Evolutionary conservation across 64 coral and sea anemone species (phyloP).

Genomic region (Montipora sp.): DNA sequence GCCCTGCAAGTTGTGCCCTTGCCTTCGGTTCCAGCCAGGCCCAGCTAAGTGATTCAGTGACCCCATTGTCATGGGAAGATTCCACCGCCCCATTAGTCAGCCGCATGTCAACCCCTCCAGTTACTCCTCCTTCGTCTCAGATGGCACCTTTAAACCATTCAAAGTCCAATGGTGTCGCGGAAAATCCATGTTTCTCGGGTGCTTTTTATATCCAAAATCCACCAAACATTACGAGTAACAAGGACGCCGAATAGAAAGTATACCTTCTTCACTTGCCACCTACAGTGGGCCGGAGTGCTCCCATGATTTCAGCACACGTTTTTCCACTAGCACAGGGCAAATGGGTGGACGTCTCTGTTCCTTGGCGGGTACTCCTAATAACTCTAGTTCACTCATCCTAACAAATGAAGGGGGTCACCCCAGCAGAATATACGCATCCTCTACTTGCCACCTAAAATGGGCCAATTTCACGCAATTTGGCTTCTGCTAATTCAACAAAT

Average conservation of each 20-base stretch:
- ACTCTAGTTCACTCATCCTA: background rate
- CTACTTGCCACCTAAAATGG: background rate
- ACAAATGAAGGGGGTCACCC: background rate
- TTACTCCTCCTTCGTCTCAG: background rate
- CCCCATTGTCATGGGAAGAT: slow-evolving; percentile 1
- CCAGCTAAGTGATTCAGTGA: background rate
- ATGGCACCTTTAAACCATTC: slow-evolving; percentile 3
- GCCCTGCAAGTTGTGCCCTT: background rate
- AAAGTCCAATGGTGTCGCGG: background rate
- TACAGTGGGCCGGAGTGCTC: background rate
- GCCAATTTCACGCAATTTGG: background rate
- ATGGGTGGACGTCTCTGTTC: slow-evolving; percentile 5
- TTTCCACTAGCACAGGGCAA: background rate
- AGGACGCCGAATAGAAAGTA: background rate
- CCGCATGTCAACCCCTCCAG: background rate
- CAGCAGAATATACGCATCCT: background rate
- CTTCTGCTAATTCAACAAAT: background rate
- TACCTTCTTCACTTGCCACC: background rate
- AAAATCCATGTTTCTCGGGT: slow-evolving; percentile 1
- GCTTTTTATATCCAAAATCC: background rate
- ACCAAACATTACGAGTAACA: background rate
- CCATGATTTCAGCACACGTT: background rate
- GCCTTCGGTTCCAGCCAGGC: slow-evolving; percentile 2
- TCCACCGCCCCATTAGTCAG: background rate
- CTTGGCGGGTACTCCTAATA: background rate